Evolutionary conservation across 2,797 vertebrate genomes (phyloP).

Genomic region (Ceryle rudis): DNA sequence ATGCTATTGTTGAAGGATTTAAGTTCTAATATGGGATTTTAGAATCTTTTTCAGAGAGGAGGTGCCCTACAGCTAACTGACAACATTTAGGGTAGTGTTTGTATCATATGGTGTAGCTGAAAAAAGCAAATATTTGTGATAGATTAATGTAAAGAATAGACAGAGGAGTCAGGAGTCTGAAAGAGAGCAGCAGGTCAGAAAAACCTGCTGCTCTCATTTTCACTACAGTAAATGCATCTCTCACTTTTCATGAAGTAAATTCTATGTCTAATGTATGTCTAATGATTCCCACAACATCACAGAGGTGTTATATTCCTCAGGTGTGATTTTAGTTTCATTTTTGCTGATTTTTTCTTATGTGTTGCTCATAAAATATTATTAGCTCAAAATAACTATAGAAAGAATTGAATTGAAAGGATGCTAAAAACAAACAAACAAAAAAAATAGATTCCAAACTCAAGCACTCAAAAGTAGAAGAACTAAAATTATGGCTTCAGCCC

Average conservation of each 20-base stretch:
- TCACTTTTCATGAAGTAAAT: background rate
- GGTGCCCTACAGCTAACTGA: background rate
- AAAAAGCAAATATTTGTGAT: background rate
- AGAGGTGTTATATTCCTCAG: background rate
- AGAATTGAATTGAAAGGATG: background rate
- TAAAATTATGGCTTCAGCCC: background rate
- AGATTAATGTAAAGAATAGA: background rate
- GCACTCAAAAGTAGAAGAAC: background rate
- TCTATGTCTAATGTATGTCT: background rate
- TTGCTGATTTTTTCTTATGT: background rate
- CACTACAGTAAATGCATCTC: background rate
- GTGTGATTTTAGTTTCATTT: background rate
- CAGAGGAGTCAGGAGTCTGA: background rate
- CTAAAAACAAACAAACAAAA: background rate
- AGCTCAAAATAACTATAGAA: background rate
- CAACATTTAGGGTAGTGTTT: background rate
- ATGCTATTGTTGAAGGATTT: background rate
- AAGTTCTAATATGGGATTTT: constrained; percentile 18
- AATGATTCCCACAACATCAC: background rate
- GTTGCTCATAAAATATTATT: background rate
- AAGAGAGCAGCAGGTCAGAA: background rate
- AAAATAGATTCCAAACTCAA: background rate
- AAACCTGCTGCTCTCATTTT: background rate
- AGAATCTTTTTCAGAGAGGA: background rate
- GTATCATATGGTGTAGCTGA: background rate